Percentiles rank a stretch among this genome's conserved stretches.
Conservation (phyloP, 2,888 invertebrate species). For the Hydroisotoma schaefferi region DNA sequence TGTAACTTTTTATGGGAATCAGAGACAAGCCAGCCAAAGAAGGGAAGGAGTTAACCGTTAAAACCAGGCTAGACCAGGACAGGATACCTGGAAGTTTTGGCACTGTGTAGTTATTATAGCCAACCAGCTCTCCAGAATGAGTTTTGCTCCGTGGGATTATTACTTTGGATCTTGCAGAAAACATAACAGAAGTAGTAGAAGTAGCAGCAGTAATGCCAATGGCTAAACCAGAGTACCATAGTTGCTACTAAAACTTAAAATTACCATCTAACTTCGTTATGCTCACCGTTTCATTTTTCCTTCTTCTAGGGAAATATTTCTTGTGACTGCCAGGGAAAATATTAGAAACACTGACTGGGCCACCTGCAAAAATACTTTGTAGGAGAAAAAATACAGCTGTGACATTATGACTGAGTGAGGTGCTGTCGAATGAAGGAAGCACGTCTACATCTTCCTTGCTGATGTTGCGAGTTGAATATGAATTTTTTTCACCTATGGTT, state of each 20-base stretch:
- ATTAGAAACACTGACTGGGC: constrained; percentile 6
- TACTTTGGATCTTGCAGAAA: no score
- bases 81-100: no score
- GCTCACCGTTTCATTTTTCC: no score
- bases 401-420: constrained; percentile 13
- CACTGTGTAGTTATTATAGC: background rate
- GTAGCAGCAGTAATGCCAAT: no score
- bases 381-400: constrained; percentile 12
- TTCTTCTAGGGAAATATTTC: constrained; percentile 4
- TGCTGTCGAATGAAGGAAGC: constrained; percentile 3
- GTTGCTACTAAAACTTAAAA: no score
- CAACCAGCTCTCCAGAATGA: background rate
- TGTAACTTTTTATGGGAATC: background rate
- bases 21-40: background rate
- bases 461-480: constrained; percentile 3
- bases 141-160: no score
- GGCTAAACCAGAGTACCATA: no score
- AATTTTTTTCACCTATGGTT: constrained; percentile 10
- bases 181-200: no score
- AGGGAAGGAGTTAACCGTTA: no score
- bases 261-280: no score
- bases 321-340: constrained; percentile 2
- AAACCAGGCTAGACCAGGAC: no score
- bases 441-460: constrained; percentile 1
- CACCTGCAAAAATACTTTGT: constrained; percentile 15